These are phyloP conservation scores for Diaperis boleti DNA, from an alignment of 2,888 invertebrate species.

Conservation along the genomic window DNA sequence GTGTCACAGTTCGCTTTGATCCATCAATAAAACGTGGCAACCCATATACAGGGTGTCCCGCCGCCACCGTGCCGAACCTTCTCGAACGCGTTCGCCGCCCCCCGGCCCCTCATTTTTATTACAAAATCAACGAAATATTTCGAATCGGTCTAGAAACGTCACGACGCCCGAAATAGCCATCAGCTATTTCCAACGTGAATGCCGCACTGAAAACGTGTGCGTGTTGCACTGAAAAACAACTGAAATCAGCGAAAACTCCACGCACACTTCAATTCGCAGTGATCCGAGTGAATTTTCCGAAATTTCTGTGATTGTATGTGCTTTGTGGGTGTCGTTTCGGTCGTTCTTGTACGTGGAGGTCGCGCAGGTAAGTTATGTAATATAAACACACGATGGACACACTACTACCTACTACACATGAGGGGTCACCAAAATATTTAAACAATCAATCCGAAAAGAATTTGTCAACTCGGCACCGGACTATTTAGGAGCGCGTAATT, in stretches of 20 bases:
- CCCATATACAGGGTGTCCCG: not conserved
- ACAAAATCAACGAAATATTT: slow-evolving; percentile 47
- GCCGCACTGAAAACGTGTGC: slow-evolving; percentile 54
- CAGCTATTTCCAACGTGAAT: slow-evolving; percentile 55
- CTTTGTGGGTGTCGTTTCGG: not conserved
- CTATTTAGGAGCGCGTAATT: slow-evolving; percentile 30
- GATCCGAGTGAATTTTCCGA: not conserved
- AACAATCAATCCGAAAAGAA: no score
- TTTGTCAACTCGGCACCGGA: not conserved
- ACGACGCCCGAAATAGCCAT: slow-evolving; percentile 51
- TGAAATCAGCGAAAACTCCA: slow-evolving; percentile 33
- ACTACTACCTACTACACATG: not conserved
- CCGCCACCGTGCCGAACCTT: not conserved
- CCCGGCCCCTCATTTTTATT: slow-evolving; percentile 21
- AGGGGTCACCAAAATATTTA: not conserved
- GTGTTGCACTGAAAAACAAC: slow-evolving; percentile 39
- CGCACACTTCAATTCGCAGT: not conserved
- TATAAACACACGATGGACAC: not conserved
- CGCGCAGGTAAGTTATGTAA: slow-evolving; percentile 10
- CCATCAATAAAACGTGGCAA: no score
- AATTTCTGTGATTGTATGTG: not conserved
- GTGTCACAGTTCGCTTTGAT: no score
- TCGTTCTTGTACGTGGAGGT: not conserved
- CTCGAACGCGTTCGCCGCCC: slow-evolving; percentile 1
- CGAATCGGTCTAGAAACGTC: slow-evolving; percentile 45